Conservation (phyloP, 2,888 invertebrate species). For the Agrotis segetum region DNA sequence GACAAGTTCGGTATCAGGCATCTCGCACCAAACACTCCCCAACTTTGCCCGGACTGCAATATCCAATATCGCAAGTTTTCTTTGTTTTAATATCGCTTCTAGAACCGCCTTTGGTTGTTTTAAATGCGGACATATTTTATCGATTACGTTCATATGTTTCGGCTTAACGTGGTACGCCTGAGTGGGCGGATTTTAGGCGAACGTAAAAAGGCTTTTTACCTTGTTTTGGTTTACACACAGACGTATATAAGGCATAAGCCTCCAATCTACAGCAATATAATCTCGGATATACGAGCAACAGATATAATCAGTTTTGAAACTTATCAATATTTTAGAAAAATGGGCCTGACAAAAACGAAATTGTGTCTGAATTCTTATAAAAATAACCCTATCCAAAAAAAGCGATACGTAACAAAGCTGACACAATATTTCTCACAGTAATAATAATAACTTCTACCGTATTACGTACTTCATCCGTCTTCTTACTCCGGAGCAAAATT, state of each 20-base stretch:
- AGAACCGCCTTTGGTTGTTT: conserved; percentile 17
- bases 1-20: conserved; percentile 43
- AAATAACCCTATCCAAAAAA: conserved; percentile 2
- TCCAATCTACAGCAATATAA: background rate
- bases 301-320: too few relatives aligned
- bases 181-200: conserved; percentile 13
- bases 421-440: conserved; percentile 16
- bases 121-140: conserved; percentile 38
- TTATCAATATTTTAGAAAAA: too few relatives aligned
- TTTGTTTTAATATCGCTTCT: conserved; percentile 30
- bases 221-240: conserved; percentile 17
- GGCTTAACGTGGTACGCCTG: conserved; percentile 26
- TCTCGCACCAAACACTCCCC: conserved; percentile 18
- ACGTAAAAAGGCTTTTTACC: conserved; percentile 6
- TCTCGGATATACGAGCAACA: too few relatives aligned
- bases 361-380: too few relatives aligned
- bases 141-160: conserved; percentile 24
- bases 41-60: conserved; percentile 34
- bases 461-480: conserved; percentile 42
- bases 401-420: background rate
- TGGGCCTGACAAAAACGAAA: too few relatives aligned
- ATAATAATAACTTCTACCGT: conserved; percentile 36
- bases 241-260: conserved; percentile 4
- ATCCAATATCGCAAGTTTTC: conserved; percentile 46
- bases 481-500: conserved; percentile 33